phyloP scores from a whole-genome alignment of 2,113 vertebrate species.

The Alosa alosa region DNA sequence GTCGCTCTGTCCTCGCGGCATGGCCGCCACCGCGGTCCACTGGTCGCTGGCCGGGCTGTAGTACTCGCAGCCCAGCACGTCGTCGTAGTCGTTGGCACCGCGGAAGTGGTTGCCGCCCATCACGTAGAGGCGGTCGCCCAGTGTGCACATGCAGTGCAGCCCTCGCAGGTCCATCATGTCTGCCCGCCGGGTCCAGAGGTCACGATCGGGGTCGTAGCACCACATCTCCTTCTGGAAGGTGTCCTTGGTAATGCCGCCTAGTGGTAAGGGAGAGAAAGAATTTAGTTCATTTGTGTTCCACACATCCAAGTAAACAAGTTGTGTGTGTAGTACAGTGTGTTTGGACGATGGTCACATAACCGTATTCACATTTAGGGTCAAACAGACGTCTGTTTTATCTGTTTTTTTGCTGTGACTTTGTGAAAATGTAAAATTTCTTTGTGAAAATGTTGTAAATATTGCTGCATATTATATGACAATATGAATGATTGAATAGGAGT shows the following conservation, averaged over 20 bases:
- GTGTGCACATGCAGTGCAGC: conserved; percentile 80
- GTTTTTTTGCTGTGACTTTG: no score
- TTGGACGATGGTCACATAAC: no score
- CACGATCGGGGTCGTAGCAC: conserved; percentile 63
- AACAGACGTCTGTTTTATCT: no score
- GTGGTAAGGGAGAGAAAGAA: neutral
- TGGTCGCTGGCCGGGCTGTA: conserved; percentile 73
- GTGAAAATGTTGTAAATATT: no score
- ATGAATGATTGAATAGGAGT: no score
- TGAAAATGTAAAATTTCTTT: no score
- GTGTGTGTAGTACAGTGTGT: no score
- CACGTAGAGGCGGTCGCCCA: conserved; percentile 73
- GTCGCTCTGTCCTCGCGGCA: conserved; percentile 77
- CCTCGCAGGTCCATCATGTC: conserved; percentile 78
- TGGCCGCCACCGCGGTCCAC: conserved; percentile 74
- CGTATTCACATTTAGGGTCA: no score
- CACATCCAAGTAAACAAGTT: no score
- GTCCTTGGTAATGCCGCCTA: conserved; percentile 78
- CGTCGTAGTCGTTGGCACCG: conserved; percentile 75
- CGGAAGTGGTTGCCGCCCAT: conserved; percentile 80
- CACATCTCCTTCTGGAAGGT: conserved; percentile 78
- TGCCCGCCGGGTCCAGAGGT: conserved; percentile 68
- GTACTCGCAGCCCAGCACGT: conserved; percentile 75
- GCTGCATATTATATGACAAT: no score
- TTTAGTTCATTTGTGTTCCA: neutral